Evolutionary conservation across 2,113 vertebrate genomes (phyloP).

Genomic region (Blennius ocellaris): DNA sequence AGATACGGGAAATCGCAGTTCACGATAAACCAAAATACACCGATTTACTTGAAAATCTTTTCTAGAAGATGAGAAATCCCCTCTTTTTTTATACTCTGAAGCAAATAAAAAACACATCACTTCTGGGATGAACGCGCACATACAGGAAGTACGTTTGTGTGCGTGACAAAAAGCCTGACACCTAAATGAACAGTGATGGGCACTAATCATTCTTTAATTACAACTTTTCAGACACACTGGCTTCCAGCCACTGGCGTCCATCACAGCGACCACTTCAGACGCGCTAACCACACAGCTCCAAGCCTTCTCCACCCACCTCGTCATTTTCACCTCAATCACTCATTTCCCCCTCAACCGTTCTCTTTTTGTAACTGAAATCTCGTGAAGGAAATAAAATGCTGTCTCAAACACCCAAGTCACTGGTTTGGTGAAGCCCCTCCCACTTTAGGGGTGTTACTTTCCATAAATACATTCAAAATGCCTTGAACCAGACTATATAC

Average conservation of each 20-base stretch:
- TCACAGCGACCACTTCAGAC: background rate
- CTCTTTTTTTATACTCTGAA: constrained; percentile 27
- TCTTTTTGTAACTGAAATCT: constrained; percentile 7
- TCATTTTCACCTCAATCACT: constrained; percentile 33
- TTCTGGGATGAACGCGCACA: constrained; percentile 49
- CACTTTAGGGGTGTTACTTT: no score
- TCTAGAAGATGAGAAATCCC: no score
- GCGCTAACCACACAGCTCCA: constrained; percentile 23
- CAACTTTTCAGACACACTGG: no score
- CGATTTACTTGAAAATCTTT: no score
- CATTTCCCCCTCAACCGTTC: background rate
- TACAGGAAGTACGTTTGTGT: constrained; percentile 26
- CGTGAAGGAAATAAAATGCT: constrained; percentile 62
- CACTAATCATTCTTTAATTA: constrained; percentile 78
- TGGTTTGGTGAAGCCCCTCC: no score
- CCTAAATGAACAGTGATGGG: constrained; percentile 46
- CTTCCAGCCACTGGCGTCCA: constrained; percentile 20
- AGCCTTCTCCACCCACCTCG: background rate
- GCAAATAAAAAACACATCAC: constrained; percentile 66
- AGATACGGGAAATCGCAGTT: no score
- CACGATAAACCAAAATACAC: no score
- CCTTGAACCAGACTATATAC: no score
- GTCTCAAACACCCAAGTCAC: no score
- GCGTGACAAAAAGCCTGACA: constrained; percentile 29
- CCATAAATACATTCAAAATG: no score